Base-by-base conservation (phyloP, 23 tunicate species). In the Diplosoma virens region DNA sequence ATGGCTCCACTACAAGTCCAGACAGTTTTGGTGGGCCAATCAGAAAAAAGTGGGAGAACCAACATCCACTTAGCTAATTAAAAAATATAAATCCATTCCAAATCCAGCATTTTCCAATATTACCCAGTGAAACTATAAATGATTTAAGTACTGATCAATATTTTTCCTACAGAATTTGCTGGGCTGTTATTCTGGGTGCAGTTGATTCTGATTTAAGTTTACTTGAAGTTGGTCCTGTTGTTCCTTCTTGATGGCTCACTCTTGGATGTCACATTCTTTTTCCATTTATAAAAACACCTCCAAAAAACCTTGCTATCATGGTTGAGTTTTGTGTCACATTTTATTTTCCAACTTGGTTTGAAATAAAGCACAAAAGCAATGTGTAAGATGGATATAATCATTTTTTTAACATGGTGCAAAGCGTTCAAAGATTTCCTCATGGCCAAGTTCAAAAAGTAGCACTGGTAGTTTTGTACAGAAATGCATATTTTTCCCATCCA, bases 261-360 rank as follows among this genome's bases (percentile, higher is more conserved):
- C 21, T 71, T 6, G 77, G 63, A 45, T 71, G 77, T 41, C 14
- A 67, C 45, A 71, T 71, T 71, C n/a, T 71, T 3, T 22, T 67
- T 6, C n/a, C 14, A 14, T 71, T 45, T 45, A 67, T 71, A 23
- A 23, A 56, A 11, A 23, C 16, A 56, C 64, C 64, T 5, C 64
- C 64, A 11, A 5, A 16, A n/a, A 56, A 56, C 64, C 22, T 56
- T n/a, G 64, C 16, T 5, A 56, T 56, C 20, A 5, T 56, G 22
- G 64, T 56, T 56, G 24, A n/a, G 6, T 25, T 37, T 71, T 45
- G 63, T n/a, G 18, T 32, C 22, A n/a, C 22, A n/a, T 6, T 71
- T 22, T 71, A 71, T 71, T 71, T 71, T 71, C 77, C 77, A 5
- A 35, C 77, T 33, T 71, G 77, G 77, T 71, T 71, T 71, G 77